Base-by-base conservation (phyloP, 1,140 invertebrate species). In the Centruroides sculpturatus region DNA sequence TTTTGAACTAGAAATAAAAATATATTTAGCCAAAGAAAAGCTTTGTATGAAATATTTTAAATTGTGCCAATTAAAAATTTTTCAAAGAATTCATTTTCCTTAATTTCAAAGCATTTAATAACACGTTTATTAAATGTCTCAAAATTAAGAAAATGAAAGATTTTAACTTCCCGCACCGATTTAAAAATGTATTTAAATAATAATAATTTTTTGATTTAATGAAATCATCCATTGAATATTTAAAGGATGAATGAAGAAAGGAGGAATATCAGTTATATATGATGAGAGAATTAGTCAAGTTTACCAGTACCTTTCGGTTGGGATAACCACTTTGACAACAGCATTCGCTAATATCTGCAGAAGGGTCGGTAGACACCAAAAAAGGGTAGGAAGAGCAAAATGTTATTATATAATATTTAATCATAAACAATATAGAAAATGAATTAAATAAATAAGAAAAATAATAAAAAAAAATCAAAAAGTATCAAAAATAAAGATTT, bases 251-350 rank as follows among this genome's bases (percentile, higher is more conserved):
- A 34, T n/a, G 50, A 34, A 34, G 50, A 7, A 13, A n/a, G 50
- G 12, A 13, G 50, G 12, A 51, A 34, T n/a, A 51, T 51, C 23
- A 34, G 50, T 51, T 51, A 34, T 51, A 13, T 51, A 34, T 13
- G 23, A 51, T n/a, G 23, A 34, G 23, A 51, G 50, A 51, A 51
- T 13, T 13, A 51, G 50, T n/a, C 23, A 34, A 54, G n/a, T 63
- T 63, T 56, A 58, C 23, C 51, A 36, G 51, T 82, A 87, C 85
- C 85, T 85, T 81, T 99, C 95, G 66, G 89, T 97, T 66, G 95
- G 96, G 73, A 98, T 89, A 72, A 97, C 92, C 70, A 99, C 95
- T 86, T 95, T 98, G 66, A 99, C 92, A 74, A 93, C 83, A 63
- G 90, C 86, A 76, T 86, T 85, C 73, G 82, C 81, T 78, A 94